These are phyloP conservation scores for Microtus pennsylvanicus DNA, from an alignment of 2,113 vertebrate species.

Conservation along the genomic window DNA sequence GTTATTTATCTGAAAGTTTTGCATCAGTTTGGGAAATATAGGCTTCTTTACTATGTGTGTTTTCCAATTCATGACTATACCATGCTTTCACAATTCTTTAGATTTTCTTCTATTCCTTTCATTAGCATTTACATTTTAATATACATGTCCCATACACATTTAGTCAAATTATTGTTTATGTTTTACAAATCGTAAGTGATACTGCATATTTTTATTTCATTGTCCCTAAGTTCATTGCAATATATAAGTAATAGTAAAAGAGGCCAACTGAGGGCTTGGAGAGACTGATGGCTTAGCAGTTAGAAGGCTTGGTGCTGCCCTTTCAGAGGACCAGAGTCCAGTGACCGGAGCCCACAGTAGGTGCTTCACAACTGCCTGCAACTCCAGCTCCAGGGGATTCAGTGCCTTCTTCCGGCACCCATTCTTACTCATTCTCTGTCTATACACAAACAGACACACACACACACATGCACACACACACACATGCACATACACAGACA, in stretches of 20 bases:
- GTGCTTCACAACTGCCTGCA: neutral
- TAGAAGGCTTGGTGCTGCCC: neutral
- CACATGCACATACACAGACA: accelerated
- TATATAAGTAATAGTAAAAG: neutral
- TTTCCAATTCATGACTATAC: neutral
- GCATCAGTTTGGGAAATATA: too few species aligned
- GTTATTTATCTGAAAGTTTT: neutral
- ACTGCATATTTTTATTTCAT: neutral
- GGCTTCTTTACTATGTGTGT: neutral
- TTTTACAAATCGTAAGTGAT: neutral
- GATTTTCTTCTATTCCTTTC: neutral
- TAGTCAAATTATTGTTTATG: neutral
- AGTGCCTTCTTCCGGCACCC: neutral
- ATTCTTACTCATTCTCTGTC: neutral
- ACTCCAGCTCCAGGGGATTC: neutral
- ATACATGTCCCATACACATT: neutral
- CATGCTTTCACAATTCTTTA: neutral
- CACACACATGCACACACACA: too few species aligned
- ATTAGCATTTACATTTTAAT: neutral
- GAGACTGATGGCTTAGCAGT: too few species aligned
- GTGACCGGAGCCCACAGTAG: neutral
- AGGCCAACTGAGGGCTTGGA: neutral
- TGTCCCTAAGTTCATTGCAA: neutral
- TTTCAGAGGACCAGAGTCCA: neutral
- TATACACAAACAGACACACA: too few species aligned